Conservation (phyloP, 1,140 invertebrate genomes). For the Scaptomyza pallida region DNA sequence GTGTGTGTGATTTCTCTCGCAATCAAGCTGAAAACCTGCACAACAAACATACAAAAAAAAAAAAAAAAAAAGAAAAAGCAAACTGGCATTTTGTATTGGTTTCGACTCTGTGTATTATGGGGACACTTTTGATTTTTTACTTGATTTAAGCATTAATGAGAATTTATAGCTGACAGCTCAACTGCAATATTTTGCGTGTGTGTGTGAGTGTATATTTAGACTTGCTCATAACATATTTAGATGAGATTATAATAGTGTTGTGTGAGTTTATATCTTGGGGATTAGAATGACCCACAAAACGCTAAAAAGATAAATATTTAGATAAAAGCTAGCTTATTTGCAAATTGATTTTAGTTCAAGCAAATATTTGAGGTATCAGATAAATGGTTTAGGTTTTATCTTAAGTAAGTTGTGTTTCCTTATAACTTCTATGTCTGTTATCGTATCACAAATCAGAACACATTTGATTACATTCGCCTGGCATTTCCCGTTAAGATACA, state of each 20-base stretch:
- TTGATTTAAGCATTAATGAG: slow-evolving; percentile 67
- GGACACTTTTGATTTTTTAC: slow-evolving; percentile 72
- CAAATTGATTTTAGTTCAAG: too few species aligned
- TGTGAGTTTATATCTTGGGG: background rate
- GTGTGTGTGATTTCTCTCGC: slow-evolving; percentile 35
- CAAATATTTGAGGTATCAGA: too few species aligned
- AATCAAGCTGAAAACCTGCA: slow-evolving; percentile 63
- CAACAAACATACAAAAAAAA: slow-evolving; percentile 49
- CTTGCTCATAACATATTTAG: background rate
- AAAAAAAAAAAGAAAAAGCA: too few species aligned
- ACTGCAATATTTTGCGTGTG: background rate
- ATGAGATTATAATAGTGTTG: background rate
- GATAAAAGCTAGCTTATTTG: too few species aligned
- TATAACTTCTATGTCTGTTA: too few species aligned
- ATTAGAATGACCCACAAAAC: too few species aligned
- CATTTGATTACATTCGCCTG: too few species aligned
- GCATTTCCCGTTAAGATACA: too few species aligned
- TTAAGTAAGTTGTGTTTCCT: too few species aligned
- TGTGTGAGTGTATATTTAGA: background rate
- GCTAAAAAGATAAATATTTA: too few species aligned
- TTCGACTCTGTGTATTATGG: slow-evolving; percentile 60
- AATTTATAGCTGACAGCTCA: slow-evolving; percentile 47
- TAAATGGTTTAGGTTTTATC: too few species aligned
- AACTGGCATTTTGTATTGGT: slow-evolving; percentile 58
- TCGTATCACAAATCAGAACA: too few species aligned